Percentiles rank a stretch among this genome's conserved stretches.
Conservation (phyloP, 2,113 vertebrate species). For the Glaucomys volans region DNA sequence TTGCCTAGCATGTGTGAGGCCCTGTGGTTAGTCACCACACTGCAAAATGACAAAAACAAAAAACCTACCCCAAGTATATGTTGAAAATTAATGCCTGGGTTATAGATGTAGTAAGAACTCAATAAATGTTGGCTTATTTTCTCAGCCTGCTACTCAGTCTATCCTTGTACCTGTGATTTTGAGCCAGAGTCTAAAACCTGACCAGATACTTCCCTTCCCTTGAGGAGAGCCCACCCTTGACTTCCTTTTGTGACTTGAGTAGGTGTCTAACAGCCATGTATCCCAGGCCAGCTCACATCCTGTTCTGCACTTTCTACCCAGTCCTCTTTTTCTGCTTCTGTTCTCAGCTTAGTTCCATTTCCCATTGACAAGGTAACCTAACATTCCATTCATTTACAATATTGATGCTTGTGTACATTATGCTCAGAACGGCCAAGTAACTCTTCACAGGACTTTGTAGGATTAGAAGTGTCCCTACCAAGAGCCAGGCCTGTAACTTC, state of each 20-base stretch:
- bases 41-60: not conserved
- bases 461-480: not conserved
- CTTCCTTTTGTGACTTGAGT: not conserved
- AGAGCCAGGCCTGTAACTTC: not conserved
- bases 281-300: not conserved
- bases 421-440: not conserved
- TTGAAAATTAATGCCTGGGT: not conserved
- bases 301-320: not conserved
- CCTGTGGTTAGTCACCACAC: not conserved
- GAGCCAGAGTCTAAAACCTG: too few species aligned
- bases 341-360: not conserved
- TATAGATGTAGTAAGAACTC: not conserved
- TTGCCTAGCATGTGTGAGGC: not conserved
- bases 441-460: not conserved
- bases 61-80: not conserved
- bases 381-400: not conserved
- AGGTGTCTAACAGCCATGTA: fast-evolving
- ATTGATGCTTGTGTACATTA: not conserved
- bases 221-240: too few species aligned
- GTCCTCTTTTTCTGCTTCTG: not conserved
- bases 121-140: not conserved
- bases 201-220: not conserved
- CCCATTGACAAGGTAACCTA: not conserved
- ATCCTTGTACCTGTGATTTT: not conserved
- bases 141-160: too few species aligned